A percentile compares a stretch with the other conserved stretches of the same genome.
phyloP scores from a whole-genome alignment of 2,888 invertebrate species.

The Drosophila flavopinicola region DNA sequence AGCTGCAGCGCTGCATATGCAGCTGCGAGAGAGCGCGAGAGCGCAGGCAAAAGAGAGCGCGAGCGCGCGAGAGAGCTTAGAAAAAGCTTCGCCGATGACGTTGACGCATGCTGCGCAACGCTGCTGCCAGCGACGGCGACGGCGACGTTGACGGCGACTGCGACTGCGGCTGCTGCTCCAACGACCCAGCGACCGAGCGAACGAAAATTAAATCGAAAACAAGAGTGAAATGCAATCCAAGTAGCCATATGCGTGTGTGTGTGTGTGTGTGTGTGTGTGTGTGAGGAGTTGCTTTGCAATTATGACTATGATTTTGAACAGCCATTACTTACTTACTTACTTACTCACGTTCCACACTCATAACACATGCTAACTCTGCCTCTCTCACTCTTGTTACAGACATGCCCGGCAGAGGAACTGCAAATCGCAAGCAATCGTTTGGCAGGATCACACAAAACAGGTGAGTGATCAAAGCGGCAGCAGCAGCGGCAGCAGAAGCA shows the following conservation, averaged over 20 bases:
- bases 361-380: constrained; percentile 13
- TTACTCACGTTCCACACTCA: constrained; percentile 6
- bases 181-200: constrained; percentile 65
- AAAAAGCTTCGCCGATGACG: constrained; percentile 52
- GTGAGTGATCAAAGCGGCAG: constrained; percentile 50
- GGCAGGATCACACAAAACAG: constrained; percentile 67
- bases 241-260: constrained; percentile 8
- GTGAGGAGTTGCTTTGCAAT: constrained; percentile 16
- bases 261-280: constrained; percentile 6
- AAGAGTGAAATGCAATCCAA: constrained; percentile 71
- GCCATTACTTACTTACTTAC: constrained; percentile 1
- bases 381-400: constrained; percentile 52
- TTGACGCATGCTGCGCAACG: constrained; percentile 33
- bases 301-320: constrained; percentile 25
- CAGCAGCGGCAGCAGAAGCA: no score
- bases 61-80: constrained; percentile 47
- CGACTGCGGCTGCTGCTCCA: constrained; percentile 51
- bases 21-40: constrained; percentile 33
- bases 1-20: constrained; percentile 58
- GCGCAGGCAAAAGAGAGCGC: constrained; percentile 15
- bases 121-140: constrained; percentile 10
- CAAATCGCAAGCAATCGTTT: constrained; percentile 55
- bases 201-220: constrained; percentile 70
- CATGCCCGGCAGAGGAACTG: constrained; percentile 69
- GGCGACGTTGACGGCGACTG: no score